Percentiles rank a stretch among this genome's conserved stretches.
phyloP scores from a whole-genome alignment of 2,113 vertebrate genomes.

The Muscicapa adusta region DNA sequence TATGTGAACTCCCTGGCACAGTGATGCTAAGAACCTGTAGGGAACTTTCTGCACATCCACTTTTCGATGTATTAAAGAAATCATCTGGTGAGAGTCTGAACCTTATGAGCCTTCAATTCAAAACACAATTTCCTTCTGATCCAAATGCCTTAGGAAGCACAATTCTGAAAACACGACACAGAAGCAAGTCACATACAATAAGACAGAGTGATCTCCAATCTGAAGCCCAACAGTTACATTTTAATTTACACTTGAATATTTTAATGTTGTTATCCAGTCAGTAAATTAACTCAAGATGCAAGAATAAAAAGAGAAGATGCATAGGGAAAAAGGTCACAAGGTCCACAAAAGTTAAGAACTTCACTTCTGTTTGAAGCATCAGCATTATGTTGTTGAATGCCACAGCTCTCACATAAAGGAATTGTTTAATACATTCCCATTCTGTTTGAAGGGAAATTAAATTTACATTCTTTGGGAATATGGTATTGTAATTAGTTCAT shows the following conservation, averaged over 20 bases:
- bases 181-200: slow-evolving; percentile 2
- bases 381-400: slow-evolving; percentile 48
- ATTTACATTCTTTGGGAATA: slow-evolving; percentile 73
- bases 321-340: slow-evolving; percentile 32
- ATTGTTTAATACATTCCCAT: slow-evolving; percentile 53
- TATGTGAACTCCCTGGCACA: slow-evolving; percentile 50
- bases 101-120: neutral
- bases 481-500: slow-evolving; percentile 69
- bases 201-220: neutral
- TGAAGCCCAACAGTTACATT: slow-evolving; percentile 21
- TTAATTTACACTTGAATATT: slow-evolving; percentile 56
- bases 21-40: slow-evolving; percentile 47
- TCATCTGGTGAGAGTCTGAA: neutral
- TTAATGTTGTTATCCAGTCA: slow-evolving; percentile 46
- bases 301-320: slow-evolving; percentile 33
- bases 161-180: neutral
- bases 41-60: slow-evolving; percentile 37
- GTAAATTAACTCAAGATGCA: slow-evolving; percentile 52
- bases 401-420: slow-evolving; percentile 44
- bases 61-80: slow-evolving; percentile 27
- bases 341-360: slow-evolving; percentile 47
- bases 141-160: slow-evolving; percentile 16
- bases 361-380: slow-evolving; percentile 39
- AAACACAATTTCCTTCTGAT: neutral
- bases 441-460: slow-evolving; percentile 71